Evolutionary conservation across 2,797 vertebrate genomes (phyloP), one percentile per base, ranked within the genome.

Genomic region (Tympanoctomys barrerae): DNA sequence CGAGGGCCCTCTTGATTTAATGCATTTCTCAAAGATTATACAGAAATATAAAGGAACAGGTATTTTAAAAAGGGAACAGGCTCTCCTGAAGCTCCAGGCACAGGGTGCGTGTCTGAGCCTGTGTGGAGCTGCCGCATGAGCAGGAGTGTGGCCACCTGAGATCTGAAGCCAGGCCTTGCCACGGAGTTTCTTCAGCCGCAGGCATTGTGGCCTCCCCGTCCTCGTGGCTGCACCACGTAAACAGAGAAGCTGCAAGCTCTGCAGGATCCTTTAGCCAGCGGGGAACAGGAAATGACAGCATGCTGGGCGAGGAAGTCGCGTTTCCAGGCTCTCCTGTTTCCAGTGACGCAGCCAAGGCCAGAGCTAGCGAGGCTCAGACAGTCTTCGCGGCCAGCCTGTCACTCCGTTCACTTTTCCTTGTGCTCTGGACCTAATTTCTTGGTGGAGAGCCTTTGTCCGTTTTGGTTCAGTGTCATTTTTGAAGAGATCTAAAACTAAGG

Each of bases 51-150:
- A 82, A 70, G 33, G 33, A 42, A 61, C 49, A 42, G 59, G 16
- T 5, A 12, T 42, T 64, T 12, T 1, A 12, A 52, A n/a, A n/a
- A 36, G 11, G 5, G 3, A 16, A 19, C 18, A 28, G 19, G 9
- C 73, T 42, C 42, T 42, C 66, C 24, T 86, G 26, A 1, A 24
- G 28, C n/a, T 22, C 26, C 71, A 81, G 78, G 24, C 70, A 2
- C 7, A 0, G 42, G 8, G 39, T 66, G 19, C 66, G 9, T 9
- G 28, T 88, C 84, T 46, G 78, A 39, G 62, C 64, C 70, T 66
- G 54, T 9, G 57, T 46, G 24, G 14, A n/a, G 24, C 71, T 91
- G 21, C 73, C 57, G 2, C 1, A 2, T 36, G 4, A 0, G 0
- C 12, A 14, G 31, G 70, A 78, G 33, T 10, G 19, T 24, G 6